phyloP scores from a whole-genome alignment of 2,888 invertebrate species.

The Philopedon plagiatum region DNA sequence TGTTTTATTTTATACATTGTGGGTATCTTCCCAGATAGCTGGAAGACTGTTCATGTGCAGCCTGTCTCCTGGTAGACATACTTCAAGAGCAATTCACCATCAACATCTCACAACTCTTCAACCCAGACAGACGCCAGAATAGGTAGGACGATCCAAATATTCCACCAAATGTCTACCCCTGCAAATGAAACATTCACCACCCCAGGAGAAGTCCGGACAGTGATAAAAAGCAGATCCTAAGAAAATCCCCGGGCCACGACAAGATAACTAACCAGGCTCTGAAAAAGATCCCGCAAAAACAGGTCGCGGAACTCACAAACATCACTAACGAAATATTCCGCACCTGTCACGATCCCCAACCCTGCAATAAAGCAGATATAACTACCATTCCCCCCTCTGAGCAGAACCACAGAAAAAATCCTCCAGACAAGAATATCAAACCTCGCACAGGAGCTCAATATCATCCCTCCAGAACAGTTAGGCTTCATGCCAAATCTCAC shows the following conservation, averaged over 20 bases:
- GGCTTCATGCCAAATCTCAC: slow-evolving; percentile 58
- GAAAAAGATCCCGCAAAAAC: slow-evolving; percentile 19
- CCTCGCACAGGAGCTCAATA: slow-evolving; percentile 5
- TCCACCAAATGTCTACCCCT: not conserved
- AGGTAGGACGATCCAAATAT: not conserved
- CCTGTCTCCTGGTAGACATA: not conserved
- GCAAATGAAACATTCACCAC: not conserved
- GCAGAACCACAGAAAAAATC: slow-evolving; percentile 25
- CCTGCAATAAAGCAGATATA: slow-evolving; percentile 43
- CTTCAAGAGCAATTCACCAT: not conserved
- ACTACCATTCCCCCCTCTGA: slow-evolving; percentile 31
- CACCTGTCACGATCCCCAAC: slow-evolving; percentile 27
- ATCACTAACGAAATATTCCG: slow-evolving; percentile 35
- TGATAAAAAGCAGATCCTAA: not conserved
- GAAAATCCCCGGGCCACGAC: not conserved
- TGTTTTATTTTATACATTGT: too few relatives aligned
- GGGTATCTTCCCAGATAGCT: too few relatives aligned
- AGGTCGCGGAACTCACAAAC: slow-evolving; percentile 19
- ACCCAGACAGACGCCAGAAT: not conserved
- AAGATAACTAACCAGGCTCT: slow-evolving; percentile 12
- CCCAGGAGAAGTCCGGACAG: not conserved
- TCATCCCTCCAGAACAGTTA: slow-evolving; percentile 58
- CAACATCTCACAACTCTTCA: not conserved
- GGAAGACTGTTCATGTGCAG: too few relatives aligned
- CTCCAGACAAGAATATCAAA: not conserved